Evolutionary conservation across 2,888 invertebrate species (phyloP).

Genomic region (Ennomos fuscantarius): DNA sequence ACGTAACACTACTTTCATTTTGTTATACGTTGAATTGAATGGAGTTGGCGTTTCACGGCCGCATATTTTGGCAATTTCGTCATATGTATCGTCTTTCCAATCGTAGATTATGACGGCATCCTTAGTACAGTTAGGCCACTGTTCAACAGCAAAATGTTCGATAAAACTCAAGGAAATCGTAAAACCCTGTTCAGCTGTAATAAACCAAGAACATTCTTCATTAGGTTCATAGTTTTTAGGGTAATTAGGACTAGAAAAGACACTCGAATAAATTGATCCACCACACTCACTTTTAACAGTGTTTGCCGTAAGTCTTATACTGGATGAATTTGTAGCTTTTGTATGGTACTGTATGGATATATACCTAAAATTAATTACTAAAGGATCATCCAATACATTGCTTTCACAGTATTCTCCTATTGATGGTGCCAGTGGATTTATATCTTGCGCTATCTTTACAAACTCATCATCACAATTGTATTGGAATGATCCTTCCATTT

Average conservation of each 20-base stretch:
- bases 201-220: conserved; percentile 92
- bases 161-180: conserved; percentile 88
- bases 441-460: conserved; percentile 80
- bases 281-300: conserved; percentile 87
- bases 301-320: conserved; percentile 57
- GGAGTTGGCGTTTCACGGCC: conserved; percentile 86
- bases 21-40: conserved; percentile 86
- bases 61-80: conserved; percentile 86
- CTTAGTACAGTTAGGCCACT: conserved; percentile 88
- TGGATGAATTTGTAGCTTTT: conserved; percentile 57
- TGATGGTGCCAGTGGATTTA: conserved; percentile 77
- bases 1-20: conserved; percentile 89
- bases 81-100: conserved; percentile 81
- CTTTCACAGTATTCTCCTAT: conserved; percentile 87
- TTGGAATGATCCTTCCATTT: conserved; percentile 61
- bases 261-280: conserved; percentile 81
- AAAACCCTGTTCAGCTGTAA: conserved; percentile 87
- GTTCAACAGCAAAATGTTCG: conserved; percentile 91
- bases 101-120: conserved; percentile 90
- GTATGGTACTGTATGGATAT: conserved; percentile 90
- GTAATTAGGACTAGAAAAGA: conserved; percentile 86
- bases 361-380: conserved; percentile 76
- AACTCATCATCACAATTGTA: conserved; percentile 68
- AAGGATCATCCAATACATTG: conserved; percentile 69
- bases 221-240: conserved; percentile 89